phyloP scores from a whole-genome alignment of 1,140 invertebrate species.

The Chionoecetes opilio region DNA sequence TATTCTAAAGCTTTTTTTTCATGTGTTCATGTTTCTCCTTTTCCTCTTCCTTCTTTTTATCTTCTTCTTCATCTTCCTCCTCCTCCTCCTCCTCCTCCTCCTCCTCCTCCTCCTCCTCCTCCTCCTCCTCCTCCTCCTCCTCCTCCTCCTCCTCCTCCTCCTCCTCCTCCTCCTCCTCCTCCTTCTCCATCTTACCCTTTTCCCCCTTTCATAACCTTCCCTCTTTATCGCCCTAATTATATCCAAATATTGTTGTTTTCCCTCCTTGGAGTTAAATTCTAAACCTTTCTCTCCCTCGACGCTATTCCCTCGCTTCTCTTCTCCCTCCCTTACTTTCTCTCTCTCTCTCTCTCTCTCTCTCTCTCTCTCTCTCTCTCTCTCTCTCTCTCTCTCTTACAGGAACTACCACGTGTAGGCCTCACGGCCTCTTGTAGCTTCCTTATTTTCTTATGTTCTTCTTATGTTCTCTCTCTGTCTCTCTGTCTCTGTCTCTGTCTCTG shows the following conservation, averaged over 20 bases:
- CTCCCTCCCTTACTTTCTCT: not conserved
- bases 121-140: not conserved
- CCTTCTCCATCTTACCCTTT: not conserved
- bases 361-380: slow-evolving; percentile 16
- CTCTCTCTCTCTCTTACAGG: not conserved
- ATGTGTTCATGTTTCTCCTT: not conserved
- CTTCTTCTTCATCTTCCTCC: not conserved
- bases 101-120: not conserved
- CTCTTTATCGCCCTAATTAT: not conserved
- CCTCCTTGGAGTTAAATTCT: not conserved
- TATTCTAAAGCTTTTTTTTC: not conserved
- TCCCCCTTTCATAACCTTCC: not conserved
- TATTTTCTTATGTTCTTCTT: not conserved
- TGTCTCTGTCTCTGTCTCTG: not conserved
- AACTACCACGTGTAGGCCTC: too few species aligned
- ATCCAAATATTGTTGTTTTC: slow-evolving; percentile 31
- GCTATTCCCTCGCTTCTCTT: not conserved
- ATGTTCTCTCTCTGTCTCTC: not conserved
- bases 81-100: not conserved
- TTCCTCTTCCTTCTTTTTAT: too few species aligned
- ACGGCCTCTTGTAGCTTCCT: too few species aligned
- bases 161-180: not conserved
- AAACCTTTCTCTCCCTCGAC: not conserved
- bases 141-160: not conserved
- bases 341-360: not conserved